A percentile compares a stretch with the other conserved stretches of the same genome.
Conservation (phyloP, 2,113 vertebrate genomes). For the Alaudala cheleensis region DNA sequence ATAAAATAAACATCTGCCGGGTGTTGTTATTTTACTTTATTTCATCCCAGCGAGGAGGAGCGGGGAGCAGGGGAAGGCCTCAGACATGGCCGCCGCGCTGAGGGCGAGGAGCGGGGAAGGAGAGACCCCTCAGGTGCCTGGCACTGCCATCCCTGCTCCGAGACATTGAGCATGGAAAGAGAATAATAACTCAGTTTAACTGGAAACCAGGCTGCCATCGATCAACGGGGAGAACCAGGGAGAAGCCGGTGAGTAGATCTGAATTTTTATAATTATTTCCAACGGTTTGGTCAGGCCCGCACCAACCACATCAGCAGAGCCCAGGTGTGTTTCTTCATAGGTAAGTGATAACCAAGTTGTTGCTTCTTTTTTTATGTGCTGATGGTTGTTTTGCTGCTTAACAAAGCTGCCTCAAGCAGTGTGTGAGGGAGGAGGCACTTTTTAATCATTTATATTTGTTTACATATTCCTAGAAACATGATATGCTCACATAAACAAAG, state of each 20-base stretch:
- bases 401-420: background rate
- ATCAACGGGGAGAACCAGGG: accelerated
- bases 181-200: background rate
- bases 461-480: background rate
- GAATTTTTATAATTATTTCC: background rate
- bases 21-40: background rate
- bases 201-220: accelerated
- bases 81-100: background rate
- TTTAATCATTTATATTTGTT: background rate
- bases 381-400: background rate
- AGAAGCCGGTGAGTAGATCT: background rate
- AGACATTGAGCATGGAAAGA: background rate
- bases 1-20: accelerated
- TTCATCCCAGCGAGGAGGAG: background rate
- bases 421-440: background rate
- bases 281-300: accelerated
- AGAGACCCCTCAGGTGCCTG: accelerated
- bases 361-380: background rate
- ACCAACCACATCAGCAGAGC: background rate
- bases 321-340: background rate
- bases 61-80: background rate
- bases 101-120: background rate
- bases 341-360: background rate
- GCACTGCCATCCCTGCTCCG: accelerated
- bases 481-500: background rate